Base-by-base conservation (phyloP, 2,888 invertebrate species). In the Spodoptera exigua region DNA sequence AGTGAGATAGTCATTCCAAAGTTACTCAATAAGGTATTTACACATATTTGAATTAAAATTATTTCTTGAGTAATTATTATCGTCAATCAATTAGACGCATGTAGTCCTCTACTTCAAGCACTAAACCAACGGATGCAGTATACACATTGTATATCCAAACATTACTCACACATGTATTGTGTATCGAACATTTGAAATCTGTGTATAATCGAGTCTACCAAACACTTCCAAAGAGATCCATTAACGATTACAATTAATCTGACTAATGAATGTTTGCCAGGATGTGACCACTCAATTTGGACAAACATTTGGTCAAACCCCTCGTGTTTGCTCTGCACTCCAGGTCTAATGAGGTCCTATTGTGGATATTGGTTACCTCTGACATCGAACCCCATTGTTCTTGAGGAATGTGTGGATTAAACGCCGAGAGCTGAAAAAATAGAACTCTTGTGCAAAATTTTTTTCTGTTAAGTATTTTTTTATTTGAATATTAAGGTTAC, bases 241-340 rank as follows among this genome's bases (percentile, higher is more conserved):
- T 91, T 90, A 89, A 85, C 85, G 83, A 86, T 84, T 83, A 90
- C 92, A 92, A 92, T 93, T 93, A 92, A 93, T 93, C 92, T 86
- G 83, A 79, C 88, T 91, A 92, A 93, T 92, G 90, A 92, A 88
- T 93, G 91, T 93, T 93, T 93, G 89, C 85, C 60, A 79, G 79
- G 81, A 82, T 82, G 79, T 82, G 86, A 83, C 87, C 89, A 91
- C 91, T 91, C 89, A 84, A 89, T 89, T 85, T 84, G 83, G 72
- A 81, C 84, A 81, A 87, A 83, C 86, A 85, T 85, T 86, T 85
- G 89, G 86, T 78, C 89, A 85, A 87, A 87, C 86, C 85, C 82
- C 78, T 78, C 84, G 83, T 91, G 87, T 93, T 93, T 92, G 90
- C 83, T 66, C 68, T 82, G 78, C 92, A 87, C 93, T 93, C 81